Base-by-base conservation (phyloP, 1,140 invertebrate species). In the Elymnias hypermnestra region DNA sequence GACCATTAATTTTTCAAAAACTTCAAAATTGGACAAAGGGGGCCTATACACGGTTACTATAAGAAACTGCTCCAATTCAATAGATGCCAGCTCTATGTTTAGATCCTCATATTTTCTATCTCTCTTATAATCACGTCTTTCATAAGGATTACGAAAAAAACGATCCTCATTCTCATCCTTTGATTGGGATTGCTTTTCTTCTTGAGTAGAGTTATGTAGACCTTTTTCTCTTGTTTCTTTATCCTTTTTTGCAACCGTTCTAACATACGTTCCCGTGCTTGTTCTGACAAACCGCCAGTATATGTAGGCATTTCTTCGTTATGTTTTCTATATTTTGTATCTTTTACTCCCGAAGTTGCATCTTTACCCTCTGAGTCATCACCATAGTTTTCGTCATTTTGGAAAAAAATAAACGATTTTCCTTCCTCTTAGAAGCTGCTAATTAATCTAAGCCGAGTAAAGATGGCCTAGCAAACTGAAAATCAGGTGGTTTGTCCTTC, bases 261-360 rank as follows among this genome's bases (percentile, higher is more conserved):
- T 19, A 93, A 82, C 53, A 94, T 87, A 53, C 92, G 88, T 61
- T 92, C 89, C 52, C 90, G 87, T 0, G 95, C 95, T 73, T 94
- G 92, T 40, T 90, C 89, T 23, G 93, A 94, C 1, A 98, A 92
- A 14, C 97, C 96, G 22, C 96, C 96, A 2, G 96, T 97, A 67
- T 98, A 91, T 0, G 96, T 95, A 0, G 97, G 97, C 4, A 97
- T 98, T 86, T 98, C 97, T 63, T 94, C 91, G 60, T 91, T 89
- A 5, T 91, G 87, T 44, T 90, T 84, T 41, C 97, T 88, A 67
- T 97, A 96, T 75, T 94, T 91, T 54, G 94, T 76, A 38, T 78
- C 88, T 21, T 74, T 81, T 3, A 26, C 35, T 13, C 87, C 77
- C 35, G 79, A 88, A 39, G 78, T 56, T 15, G 84, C 63, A 47